Base-by-base conservation (phyloP, 2,888 invertebrate species). In the Sepioteuthis lessoniana region DNA sequence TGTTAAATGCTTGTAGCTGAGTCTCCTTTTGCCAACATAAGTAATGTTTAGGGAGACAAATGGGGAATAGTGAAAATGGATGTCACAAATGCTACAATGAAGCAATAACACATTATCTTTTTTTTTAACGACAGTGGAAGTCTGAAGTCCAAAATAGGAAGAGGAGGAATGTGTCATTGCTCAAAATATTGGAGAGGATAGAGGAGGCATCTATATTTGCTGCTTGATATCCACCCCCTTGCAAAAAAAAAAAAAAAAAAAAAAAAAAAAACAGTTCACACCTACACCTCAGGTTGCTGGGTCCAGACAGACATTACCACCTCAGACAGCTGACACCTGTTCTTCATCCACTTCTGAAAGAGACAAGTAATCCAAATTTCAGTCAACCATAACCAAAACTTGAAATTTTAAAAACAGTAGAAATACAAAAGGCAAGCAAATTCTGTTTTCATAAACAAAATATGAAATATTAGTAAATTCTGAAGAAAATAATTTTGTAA, bases 271-370 rank as follows among this genome's bases (percentile, higher is more conserved):
- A 25, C 21, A 31, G 92, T 42, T 38, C 91, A 31, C 42, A 42
- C 46, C 42, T 47, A 42, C 47, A 38, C 92, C 92, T 46, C 92
- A 46, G 47, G 92, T 47, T 42, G 92, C 92, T 92, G 92, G 46
- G 47, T 47, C 92, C 92, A 92, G 35, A 47, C 42, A 76, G 76
- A 92, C 42, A 92, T 47, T 46, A 42, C 92, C 92, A 92, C 28
- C 92, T 96, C 96, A 96, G 42, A 96, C 96, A 38, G 96, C 96
- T 50, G 96, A 96, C 55, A 96, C 96, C 93, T 96, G 96, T 90
- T 96, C 96, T 93, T 96, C 96, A 47, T 96, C 96, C 94, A 94
- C 95, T 94, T 95, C 96, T 95, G 94, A 42, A 95, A 94, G n/a
- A 55, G 93, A 50, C 38, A 92, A 90, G 60, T 76, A 90, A 38